Evolutionary conservation across 2,113 vertebrate species (phyloP).

Genomic region (Psittacara wagleri): DNA sequence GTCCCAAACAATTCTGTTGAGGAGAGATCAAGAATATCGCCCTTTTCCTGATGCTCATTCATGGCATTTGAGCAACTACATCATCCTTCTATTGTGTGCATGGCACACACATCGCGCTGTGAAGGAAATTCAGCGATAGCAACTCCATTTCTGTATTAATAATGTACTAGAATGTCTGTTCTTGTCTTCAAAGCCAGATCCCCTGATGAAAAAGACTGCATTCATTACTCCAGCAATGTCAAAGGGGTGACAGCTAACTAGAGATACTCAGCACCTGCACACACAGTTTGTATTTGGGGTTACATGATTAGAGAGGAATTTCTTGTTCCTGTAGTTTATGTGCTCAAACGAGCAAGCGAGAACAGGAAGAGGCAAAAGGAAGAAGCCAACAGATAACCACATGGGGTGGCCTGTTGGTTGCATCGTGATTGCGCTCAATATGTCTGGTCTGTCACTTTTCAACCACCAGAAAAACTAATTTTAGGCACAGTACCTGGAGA

Average conservation of each 20-base stretch:
- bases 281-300: background rate
- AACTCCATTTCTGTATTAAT: background rate
- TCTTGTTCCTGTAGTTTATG: background rate
- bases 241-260: background rate
- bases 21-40: background rate
- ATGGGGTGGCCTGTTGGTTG: background rate
- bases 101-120: rapidly evolving
- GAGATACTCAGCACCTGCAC: background rate
- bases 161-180: background rate
- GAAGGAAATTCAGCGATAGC: background rate
- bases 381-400: background rate
- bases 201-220: background rate
- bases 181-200: background rate
- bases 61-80: background rate
- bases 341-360: background rate
- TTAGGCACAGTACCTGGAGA: background rate
- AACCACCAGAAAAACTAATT: background rate
- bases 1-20: background rate
- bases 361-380: background rate
- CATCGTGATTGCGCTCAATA: background rate
- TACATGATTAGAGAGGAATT: background rate
- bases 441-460: background rate
- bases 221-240: background rate
- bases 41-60: background rate
- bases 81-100: background rate